Percentiles rank a stretch among this genome's conserved stretches.
Evolutionary conservation across 2,113 vertebrate species (phyloP).

Genomic region (Scopus umbretta): DNA sequence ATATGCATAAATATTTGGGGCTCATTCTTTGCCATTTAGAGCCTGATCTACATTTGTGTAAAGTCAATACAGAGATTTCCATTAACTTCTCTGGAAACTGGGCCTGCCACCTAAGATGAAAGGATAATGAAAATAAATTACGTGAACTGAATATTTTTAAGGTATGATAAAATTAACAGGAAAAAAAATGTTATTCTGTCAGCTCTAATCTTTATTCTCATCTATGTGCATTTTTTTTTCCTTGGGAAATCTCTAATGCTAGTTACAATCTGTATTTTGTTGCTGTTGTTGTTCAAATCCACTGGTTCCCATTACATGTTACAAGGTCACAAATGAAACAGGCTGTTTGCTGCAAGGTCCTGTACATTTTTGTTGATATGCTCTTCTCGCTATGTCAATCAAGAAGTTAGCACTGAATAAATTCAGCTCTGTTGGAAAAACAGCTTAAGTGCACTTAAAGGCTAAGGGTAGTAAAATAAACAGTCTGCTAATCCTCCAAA

Average conservation of each 20-base stretch:
- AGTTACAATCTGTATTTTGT: not conserved
- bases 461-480: slow-evolving; percentile 31
- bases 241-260: not conserved
- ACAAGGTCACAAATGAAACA: not conserved
- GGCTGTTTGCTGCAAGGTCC: not conserved
- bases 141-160: not conserved
- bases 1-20: slow-evolving; percentile 26
- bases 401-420: slow-evolving; percentile 34
- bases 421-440: slow-evolving; percentile 23
- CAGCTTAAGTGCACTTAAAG: slow-evolving; percentile 41
- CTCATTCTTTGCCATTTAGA: not conserved
- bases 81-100: not conserved
- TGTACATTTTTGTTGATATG: not conserved
- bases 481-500: slow-evolving; percentile 36
- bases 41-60: not conserved
- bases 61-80: not conserved
- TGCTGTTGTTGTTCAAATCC: not conserved
- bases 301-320: not conserved
- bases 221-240: not conserved
- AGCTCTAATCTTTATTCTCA: not conserved
- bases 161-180: slow-evolving; percentile 1
- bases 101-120: not conserved
- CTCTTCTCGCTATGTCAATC: not conserved
- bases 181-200: not conserved
- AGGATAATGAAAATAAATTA: slow-evolving; percentile 19